These are phyloP conservation scores for Rhabdomys dilectus DNA, from an alignment of 2,113 vertebrate species.

Conservation along the genomic window DNA sequence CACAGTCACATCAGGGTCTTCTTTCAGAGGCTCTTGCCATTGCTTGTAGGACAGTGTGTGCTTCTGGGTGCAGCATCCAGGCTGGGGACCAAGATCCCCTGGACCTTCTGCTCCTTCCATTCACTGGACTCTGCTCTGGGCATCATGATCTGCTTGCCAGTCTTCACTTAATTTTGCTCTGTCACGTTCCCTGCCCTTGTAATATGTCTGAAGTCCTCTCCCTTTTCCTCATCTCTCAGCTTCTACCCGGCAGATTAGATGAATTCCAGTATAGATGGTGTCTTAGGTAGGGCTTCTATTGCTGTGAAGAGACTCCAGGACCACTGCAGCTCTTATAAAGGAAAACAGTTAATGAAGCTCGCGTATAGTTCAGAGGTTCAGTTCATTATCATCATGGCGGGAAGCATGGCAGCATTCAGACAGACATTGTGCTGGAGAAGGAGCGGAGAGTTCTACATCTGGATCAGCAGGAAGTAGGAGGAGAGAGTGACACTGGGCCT, in stretches of 20 bases:
- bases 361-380: neutral
- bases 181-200: neutral
- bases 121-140: neutral
- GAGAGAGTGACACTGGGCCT: neutral
- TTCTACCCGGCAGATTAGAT: slow-evolving; percentile 48
- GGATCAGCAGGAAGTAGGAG: neutral
- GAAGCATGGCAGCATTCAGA: neutral
- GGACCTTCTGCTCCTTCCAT: neutral
- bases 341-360: neutral
- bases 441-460: neutral
- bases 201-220: neutral
- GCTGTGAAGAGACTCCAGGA: neutral
- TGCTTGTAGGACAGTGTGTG: neutral
- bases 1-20: neutral
- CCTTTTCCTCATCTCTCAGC: slow-evolving; percentile 3
- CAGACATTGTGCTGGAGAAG: neutral
- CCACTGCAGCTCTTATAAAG: neutral
- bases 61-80: neutral
- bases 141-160: neutral
- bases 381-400: neutral
- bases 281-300: neutral
- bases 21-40: neutral
- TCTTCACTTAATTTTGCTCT: neutral
- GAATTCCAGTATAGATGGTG: neutral
- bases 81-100: rapidly evolving